phyloP scores from a whole-genome alignment of 2,797 vertebrate genomes.

The Zonotrichia albicollis region DNA sequence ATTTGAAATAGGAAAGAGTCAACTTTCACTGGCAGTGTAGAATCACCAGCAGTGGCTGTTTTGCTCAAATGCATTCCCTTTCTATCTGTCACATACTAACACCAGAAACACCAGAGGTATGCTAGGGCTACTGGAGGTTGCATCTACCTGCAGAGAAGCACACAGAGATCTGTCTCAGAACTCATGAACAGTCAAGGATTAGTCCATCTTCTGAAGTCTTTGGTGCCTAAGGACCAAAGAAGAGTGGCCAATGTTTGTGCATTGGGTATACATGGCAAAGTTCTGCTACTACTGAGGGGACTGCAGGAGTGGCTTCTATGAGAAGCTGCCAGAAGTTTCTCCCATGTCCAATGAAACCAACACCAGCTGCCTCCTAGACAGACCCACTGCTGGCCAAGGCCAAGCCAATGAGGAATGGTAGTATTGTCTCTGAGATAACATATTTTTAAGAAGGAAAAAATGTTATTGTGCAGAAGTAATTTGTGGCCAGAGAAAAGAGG shows the following conservation, averaged over 20 bases:
- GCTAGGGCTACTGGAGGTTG: neutral
- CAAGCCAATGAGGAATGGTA: neutral
- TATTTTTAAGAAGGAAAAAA: neutral
- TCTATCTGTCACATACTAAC: neutral
- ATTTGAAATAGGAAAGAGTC: neutral
- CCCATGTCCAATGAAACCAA: neutral
- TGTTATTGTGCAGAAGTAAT: fast-evolving
- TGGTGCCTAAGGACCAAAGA: neutral
- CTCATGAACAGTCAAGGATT: neutral
- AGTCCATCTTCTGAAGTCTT: neutral
- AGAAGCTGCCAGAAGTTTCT: neutral
- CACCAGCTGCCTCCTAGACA: neutral
- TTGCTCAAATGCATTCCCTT: neutral
- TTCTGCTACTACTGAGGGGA: neutral
- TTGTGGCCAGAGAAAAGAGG: neutral
- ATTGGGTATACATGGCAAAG: neutral
- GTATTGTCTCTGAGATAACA: neutral
- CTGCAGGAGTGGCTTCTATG: neutral
- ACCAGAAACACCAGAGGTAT: neutral
- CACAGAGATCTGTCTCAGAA: neutral
- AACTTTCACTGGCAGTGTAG: neutral
- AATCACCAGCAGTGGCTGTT: neutral
- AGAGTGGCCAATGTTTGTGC: neutral
- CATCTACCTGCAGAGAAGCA: neutral
- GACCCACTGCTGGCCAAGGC: neutral